phyloP scores from a whole-genome alignment of 2,797 vertebrate species.

The Triplophysa bombifrons region DNA sequence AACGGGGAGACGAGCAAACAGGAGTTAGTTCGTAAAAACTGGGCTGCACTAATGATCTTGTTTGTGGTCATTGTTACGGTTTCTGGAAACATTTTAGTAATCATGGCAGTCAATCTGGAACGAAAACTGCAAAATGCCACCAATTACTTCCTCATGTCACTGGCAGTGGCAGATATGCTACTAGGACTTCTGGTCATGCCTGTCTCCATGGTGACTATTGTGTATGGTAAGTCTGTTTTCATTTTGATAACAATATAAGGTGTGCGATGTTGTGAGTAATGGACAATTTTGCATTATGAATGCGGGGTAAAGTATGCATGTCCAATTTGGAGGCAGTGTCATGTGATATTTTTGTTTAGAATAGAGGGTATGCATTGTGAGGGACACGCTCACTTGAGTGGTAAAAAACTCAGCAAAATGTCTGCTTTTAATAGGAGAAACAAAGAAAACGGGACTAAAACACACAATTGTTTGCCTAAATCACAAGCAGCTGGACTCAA shows the following conservation, averaged over 20 bases:
- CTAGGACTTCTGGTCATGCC: constrained; percentile 96
- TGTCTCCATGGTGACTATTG: constrained; percentile 93
- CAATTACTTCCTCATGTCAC: constrained; percentile 97
- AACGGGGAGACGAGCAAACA: constrained; percentile 6
- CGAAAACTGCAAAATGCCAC: constrained; percentile 97
- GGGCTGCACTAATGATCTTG: constrained; percentile 89
- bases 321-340: background rate
- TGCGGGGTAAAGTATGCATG: background rate
- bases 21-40: constrained; percentile 82
- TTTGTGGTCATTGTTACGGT: constrained; percentile 88
- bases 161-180: constrained; percentile 95
- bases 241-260: constrained; percentile 16
- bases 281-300: background rate
- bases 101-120: constrained; percentile 94
- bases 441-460: too few relatives aligned
- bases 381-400: too few relatives aligned
- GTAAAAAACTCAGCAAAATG: too few relatives aligned
- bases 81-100: constrained; percentile 94
- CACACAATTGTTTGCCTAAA: too few relatives aligned
- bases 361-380: background rate
- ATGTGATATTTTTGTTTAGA: background rate
- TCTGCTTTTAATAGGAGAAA: too few relatives aligned
- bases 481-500: too few relatives aligned
- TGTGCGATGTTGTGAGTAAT: constrained; percentile 15
- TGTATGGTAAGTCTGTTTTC: constrained; percentile 84